Conservation (phyloP, 2,113 vertebrate genomes). For the Lipotes vexillifer region DNA sequence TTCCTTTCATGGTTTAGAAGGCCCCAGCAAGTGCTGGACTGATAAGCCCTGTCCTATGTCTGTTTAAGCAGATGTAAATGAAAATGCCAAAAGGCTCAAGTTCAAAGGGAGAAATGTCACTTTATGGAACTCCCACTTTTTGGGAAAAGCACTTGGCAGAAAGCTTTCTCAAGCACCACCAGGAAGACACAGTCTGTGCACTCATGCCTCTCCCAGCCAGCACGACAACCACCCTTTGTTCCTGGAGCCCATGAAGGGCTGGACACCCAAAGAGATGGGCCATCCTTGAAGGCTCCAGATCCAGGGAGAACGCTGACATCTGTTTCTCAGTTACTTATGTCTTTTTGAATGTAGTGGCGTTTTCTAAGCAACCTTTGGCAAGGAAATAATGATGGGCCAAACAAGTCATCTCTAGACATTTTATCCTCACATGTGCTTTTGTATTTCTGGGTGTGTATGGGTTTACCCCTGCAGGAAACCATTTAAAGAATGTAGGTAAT, state of each 20-base stretch:
- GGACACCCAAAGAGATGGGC: neutral
- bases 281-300: neutral
- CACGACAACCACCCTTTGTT: neutral
- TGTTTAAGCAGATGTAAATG: constrained; percentile 41
- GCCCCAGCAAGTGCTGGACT: neutral
- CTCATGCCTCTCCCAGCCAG: neutral
- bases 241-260: neutral
- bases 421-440: neutral
- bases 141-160: neutral
- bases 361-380: neutral
- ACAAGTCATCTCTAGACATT: neutral
- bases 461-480: constrained; percentile 31
- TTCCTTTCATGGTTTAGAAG: neutral
- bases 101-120: constrained; percentile 17
- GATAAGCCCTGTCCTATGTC: neutral
- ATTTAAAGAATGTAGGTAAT: constrained; percentile 61
- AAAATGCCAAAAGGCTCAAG: constrained; percentile 25
- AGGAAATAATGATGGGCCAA: neutral
- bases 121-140: constrained; percentile 2
- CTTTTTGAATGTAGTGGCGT: neutral
- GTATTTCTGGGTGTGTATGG: neutral
- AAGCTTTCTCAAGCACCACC: neutral
- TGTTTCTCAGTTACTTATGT: neutral
- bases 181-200: neutral
- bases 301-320: neutral